Evolutionary conservation across 2,113 vertebrate genomes (phyloP).

Genomic region (Ceyx margarethae): DNA sequence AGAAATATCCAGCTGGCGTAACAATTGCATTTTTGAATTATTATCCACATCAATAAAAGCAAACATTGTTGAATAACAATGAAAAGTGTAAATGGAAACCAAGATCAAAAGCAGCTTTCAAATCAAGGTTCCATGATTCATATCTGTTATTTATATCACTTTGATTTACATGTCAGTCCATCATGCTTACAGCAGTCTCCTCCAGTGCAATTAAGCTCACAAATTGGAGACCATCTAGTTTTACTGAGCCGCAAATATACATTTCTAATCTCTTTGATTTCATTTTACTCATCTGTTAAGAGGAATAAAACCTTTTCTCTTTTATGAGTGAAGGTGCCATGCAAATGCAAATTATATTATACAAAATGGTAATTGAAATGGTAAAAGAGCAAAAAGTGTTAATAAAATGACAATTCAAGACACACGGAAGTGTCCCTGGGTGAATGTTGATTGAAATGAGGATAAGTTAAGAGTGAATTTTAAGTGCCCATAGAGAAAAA

Average conservation of each 20-base stretch:
- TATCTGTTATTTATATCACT: constrained; percentile 23
- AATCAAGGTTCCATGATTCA: neutral
- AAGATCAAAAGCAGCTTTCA: constrained; percentile 15
- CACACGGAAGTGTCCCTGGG: neutral
- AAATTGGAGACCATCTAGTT: neutral
- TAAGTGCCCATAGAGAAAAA: constrained; percentile 36
- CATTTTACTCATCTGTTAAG: constrained; percentile 40
- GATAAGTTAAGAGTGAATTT: constrained; percentile 45
- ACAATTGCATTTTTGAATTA: neutral
- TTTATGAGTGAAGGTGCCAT: constrained; percentile 29
- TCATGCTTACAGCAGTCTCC: neutral
- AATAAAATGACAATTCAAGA: constrained; percentile 49
- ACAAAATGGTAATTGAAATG: constrained; percentile 34
- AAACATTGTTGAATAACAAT: constrained; percentile 23
- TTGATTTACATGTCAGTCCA: constrained; percentile 25
- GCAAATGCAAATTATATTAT: constrained; percentile 52
- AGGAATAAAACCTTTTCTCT: constrained; percentile 39
- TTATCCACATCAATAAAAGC: neutral
- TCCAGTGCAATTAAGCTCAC: neutral
- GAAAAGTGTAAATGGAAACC: neutral
- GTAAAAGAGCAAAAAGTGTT: constrained; percentile 35
- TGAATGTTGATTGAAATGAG: constrained; percentile 31
- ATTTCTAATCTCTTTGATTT: constrained; percentile 9
- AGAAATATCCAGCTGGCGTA: neutral
- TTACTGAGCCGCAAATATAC: neutral